Base-by-base conservation (phyloP, 2,113 vertebrate species). In the Thunnus maccoyii region DNA sequence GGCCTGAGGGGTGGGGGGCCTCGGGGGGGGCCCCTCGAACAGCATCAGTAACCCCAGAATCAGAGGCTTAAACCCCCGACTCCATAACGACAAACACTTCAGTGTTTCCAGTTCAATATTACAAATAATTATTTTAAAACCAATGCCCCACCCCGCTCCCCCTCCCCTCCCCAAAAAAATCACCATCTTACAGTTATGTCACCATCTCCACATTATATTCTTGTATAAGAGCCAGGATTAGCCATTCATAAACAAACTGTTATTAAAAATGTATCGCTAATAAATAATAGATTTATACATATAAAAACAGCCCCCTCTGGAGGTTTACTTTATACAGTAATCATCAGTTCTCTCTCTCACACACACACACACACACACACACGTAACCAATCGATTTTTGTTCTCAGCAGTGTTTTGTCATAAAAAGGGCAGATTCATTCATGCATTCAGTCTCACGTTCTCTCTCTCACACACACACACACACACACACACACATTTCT, bases 201-300 rank as follows among this genome's bases (percentile, higher is more conserved):
- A 69, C 66, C 7, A 13, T 64, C 20, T 82, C 82, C 82, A 76
- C 67, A 72, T 84, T 72, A 71, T 65, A 61, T 66, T 78, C 63
- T 79, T 3, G 22, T 78, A 55, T 70, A 70, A 67, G 54, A 90
- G 74, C 71, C 14, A 63, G 65, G 68, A 88, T 88, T 71, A 91
- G 69, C 55, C 58, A 46, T 73, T 83, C 57, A 89, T 66, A 73
- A 91, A 92, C 73, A 88, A 88, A 88, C 58, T 57, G 90, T 93
- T 91, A 87, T 88, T 91, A 89, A 93, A 94, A 91, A 85, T 57
- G 60, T 78, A 78, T 90, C 47, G 50, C 93, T 94, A 95, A 95
- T 95, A 95, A 95, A 95, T 95, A 95, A 92, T 88, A 87, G 60
- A 75, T 91, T 91, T 93, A 76, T 91, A 94, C 87, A 90, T 93